Evolutionary conservation across 2,797 vertebrate genomes (phyloP).

Genomic region (Varecia variegata): DNA sequence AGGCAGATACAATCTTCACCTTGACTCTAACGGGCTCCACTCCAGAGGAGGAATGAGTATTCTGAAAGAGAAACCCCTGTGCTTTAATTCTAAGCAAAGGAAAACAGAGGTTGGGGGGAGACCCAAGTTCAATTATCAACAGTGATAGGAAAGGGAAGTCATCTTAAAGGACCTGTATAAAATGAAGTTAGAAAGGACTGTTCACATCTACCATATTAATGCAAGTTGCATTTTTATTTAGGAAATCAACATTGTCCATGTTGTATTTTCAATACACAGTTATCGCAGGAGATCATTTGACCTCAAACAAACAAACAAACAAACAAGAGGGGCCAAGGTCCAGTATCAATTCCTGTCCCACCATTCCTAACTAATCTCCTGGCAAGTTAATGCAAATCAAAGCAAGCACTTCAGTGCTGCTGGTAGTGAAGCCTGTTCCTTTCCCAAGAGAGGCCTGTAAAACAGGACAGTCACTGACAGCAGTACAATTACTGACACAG

Average conservation of each 20-base stretch:
- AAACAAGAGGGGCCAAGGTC: constrained; percentile 64
- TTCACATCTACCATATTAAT: background rate
- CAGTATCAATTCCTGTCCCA: constrained; percentile 78
- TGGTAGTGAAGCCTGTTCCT: constrained; percentile 80
- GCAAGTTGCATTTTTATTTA: constrained; percentile 22
- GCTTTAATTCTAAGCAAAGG: constrained; percentile 34
- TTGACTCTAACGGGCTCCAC: background rate
- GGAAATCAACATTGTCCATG: background rate
- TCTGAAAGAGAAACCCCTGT: background rate
- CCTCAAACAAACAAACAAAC: constrained; percentile 38
- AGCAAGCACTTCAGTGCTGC: constrained; percentile 80
- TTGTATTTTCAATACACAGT: constrained; percentile 7
- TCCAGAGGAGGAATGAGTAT: background rate
- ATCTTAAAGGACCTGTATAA: background rate
- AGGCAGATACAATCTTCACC: background rate
- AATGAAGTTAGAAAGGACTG: constrained; percentile 45
- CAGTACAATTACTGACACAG: constrained; percentile 90
- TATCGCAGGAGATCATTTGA: constrained; percentile 19
- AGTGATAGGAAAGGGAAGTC: constrained; percentile 20
- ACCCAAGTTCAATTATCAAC: constrained; percentile 19
- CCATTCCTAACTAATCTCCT: constrained; percentile 80
- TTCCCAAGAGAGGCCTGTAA: constrained; percentile 88
- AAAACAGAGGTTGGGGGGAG: background rate
- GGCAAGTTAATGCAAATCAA: constrained; percentile 86
- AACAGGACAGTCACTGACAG: constrained; percentile 89